Percentiles rank a stretch among this genome's conserved stretches.
phyloP scores from a whole-genome alignment of 1,140 invertebrate species.

The Drosophila insularis region DNA sequence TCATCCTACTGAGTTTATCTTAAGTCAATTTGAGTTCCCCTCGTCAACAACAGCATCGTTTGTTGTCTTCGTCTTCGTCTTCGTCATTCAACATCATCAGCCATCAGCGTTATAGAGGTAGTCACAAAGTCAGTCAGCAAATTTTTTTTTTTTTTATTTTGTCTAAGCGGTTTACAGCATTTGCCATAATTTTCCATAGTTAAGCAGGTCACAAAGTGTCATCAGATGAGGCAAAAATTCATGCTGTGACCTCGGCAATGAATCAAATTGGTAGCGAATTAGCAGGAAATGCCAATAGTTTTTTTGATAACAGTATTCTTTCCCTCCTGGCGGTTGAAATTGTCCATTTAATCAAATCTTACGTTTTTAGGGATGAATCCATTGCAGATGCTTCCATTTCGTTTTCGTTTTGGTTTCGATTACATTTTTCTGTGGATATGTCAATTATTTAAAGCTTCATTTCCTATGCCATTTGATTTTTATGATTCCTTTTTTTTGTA shows the following conservation, averaged over 20 bases:
- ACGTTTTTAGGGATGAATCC: slow-evolving; percentile 9
- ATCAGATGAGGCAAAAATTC: slow-evolving; percentile 31
- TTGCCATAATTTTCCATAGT: slow-evolving; percentile 30
- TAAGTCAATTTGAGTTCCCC: slow-evolving; percentile 67
- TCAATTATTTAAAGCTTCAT: slow-evolving; percentile 2
- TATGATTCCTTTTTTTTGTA: slow-evolving; percentile 49
- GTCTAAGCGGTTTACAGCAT: slow-evolving; percentile 50
- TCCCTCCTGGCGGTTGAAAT: background rate
- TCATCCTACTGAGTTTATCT: slow-evolving; percentile 63
- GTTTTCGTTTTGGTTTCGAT: slow-evolving; percentile 41
- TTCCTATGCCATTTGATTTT: slow-evolving; percentile 63
- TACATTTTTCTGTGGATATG: slow-evolving; percentile 42
- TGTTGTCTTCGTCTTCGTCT: background rate
- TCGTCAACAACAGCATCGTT: slow-evolving; percentile 30
- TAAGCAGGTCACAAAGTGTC: slow-evolving; percentile 31
- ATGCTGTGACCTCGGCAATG: slow-evolving; percentile 13
- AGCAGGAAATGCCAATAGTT: slow-evolving; percentile 10
- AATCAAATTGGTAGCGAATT: slow-evolving; percentile 1
- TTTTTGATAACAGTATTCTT: background rate
- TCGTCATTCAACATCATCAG: slow-evolving; percentile 21
- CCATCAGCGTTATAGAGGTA: background rate
- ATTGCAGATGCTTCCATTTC: slow-evolving; percentile 34
- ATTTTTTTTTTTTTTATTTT: slow-evolving; percentile 15
- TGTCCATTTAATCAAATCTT: background rate
- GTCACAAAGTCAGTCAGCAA: background rate